Percentiles rank a stretch among this genome's conserved stretches.
phyloP scores from a whole-genome alignment of 2,113 vertebrate genomes.

The Erythrocebus patas region DNA sequence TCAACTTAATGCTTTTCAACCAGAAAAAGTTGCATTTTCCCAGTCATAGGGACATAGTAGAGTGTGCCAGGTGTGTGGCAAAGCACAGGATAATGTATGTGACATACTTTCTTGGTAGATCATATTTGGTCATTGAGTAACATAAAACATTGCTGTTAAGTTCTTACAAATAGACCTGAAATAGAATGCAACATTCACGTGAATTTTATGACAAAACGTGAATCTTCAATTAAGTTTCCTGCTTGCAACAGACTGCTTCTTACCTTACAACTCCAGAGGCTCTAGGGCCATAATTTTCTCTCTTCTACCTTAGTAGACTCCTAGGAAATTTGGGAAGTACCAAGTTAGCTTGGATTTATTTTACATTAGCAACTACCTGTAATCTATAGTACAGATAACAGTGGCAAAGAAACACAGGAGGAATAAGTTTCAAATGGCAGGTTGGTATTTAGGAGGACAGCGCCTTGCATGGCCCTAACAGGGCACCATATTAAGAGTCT shows the following conservation, averaged over 20 bases:
- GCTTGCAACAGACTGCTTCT: not conserved
- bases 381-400: not conserved
- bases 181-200: not conserved
- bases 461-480: accelerated
- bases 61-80: not conserved
- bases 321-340: not conserved
- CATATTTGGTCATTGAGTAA: not conserved
- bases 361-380: not conserved
- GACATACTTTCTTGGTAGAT: not conserved
- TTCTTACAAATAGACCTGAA: not conserved
- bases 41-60: not conserved
- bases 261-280: not conserved
- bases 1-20: not conserved
- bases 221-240: not conserved
- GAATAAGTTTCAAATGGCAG: not conserved
- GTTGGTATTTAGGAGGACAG: not conserved
- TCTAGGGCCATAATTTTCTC: not conserved
- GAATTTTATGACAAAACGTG: not conserved
- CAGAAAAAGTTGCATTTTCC: not conserved
- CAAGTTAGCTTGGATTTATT: not conserved
- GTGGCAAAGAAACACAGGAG: not conserved
- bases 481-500: not conserved
- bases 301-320: not conserved
- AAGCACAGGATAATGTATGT: not conserved
- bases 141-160: not conserved